Base-by-base conservation (phyloP, 2,888 invertebrate species). In the Machimus rusticus region DNA sequence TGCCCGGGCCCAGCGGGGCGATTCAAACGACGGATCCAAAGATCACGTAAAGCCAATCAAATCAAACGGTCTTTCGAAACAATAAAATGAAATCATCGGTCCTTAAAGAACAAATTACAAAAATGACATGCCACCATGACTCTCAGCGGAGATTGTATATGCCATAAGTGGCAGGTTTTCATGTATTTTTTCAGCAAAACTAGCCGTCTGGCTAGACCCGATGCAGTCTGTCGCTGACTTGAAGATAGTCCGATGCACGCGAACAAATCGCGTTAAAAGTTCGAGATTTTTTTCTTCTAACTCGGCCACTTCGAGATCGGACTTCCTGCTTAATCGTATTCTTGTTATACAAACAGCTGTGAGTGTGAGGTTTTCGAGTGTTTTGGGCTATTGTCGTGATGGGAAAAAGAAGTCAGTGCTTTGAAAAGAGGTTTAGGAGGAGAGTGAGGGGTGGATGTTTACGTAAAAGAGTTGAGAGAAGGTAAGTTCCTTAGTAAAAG, bases 81-180 rank as follows among this genome's bases (percentile, higher is more conserved):
- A 79, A 86, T 78, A 86, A 86, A 86, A 86, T 86, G 86, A 86
- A 86, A 79, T 86, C 86, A 86, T 86, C 86, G 34, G 79, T 86
- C 86, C 78, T 86, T 78, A 78, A 86, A 78, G 66, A 86, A 78
- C 55, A 31, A 39, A 86, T 86, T 86, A 66, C 86, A 23, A 55
- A 77, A 86, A 78, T 39, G 37, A 37, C 39, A 79, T 79, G 78
- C 55, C 43, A 78, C 39, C 23, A 79, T 66, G 77, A 55, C 57
- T 55, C 46, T n/a, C 37, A 31, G 46, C 76, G 46, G 51, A 31
- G 34, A 66, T 31, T 34, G 23, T 34, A 66, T 12, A 66, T 12
- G 39, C 46, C 23, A 43, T 39, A 43, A 37, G 28, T 74, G 43
- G 8, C 46, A 66, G 74, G 37, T 74, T 55, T 86, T 51, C 34